Evolutionary conservation across 1,140 invertebrate genomes (phyloP), one percentile per base, ranked within the genome.

Genomic region (Coptotermes formosanus): DNA sequence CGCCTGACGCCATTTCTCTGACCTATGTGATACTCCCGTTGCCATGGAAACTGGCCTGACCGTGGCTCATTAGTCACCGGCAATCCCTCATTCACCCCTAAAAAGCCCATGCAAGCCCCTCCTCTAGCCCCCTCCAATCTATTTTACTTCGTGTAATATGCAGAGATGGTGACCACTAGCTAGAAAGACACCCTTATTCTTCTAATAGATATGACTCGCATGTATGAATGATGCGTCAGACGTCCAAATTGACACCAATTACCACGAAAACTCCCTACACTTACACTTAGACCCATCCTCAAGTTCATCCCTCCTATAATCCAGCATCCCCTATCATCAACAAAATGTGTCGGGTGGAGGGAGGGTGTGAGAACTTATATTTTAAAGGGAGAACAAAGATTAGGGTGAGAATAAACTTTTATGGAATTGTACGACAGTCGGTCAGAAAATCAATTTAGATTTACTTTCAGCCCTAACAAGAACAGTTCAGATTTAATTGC

Each of bases 161-260:
- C 85, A 75, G 75, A 45, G 83, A 84, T 84, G 52, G 83, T 59
- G 83, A 55, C 83, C 83, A n/a, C 43, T 38, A 75, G 85, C 38
- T 25, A 30, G 85, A 64, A 25, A 55, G 83, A 84, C 85, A 86
- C 81, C 87, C 87, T 87, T 89, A 88, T 88, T 89, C 90, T 89
- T 89, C 88, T 90, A 90, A 91, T 90, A 90, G 90, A 90, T 90
- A 90, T 89, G 81, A n/a, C 69, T 38, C 82, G 44, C 43, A 45
- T 84, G n/a, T 82, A 82, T 81, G 85, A 86, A 89, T 89, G 89
- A 89, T 90, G 89, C 89, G 89, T 88, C 88, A 88, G 55, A 89
- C 90, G 89, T 91, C 88, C 93, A 94, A 94, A 94, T 93, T 94
- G 93, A 93, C 93, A 93, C 93, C 93, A 94, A 94, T 94, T 94